phyloP scores from a whole-genome alignment of 92 coral and sea anemone species.

The Phenganax marumi region DNA sequence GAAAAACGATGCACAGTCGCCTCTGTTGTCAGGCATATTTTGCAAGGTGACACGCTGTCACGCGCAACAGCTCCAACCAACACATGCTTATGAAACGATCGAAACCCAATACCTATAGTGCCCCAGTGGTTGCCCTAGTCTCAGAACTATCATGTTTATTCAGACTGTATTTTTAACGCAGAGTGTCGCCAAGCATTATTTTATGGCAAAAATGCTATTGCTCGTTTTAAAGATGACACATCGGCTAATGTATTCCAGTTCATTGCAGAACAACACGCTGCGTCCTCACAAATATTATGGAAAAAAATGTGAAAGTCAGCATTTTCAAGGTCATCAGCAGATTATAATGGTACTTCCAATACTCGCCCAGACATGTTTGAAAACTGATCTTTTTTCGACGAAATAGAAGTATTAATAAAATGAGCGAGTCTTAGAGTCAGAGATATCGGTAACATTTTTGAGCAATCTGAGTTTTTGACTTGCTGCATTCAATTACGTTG shows the following conservation, averaged over 20 bases:
- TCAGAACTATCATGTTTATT: constrained; percentile 4
- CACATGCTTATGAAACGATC: constrained; percentile 12
- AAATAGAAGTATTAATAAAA: neutral
- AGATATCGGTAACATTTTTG: neutral
- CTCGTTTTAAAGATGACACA: neutral
- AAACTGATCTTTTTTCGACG: neutral
- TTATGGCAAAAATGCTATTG: constrained; percentile 13
- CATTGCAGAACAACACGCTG: neutral
- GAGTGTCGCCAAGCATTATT: neutral
- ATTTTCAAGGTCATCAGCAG: constrained; percentile 1
- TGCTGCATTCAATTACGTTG: no score
- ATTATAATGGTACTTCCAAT: neutral
- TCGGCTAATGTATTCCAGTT: constrained; percentile 5
- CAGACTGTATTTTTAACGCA: constrained; percentile 1
- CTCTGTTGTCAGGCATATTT: constrained; percentile 26
- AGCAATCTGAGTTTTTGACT: neutral
- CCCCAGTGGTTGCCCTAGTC: neutral
- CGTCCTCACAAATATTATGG: neutral
- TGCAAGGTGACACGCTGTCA: constrained; percentile 17
- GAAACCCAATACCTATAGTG: neutral
- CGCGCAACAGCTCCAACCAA: neutral
- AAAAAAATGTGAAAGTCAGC: constrained; percentile 20
- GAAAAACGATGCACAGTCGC: constrained; percentile 5
- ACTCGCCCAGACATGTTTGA: constrained; percentile 23
- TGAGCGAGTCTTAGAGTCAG: neutral